Evolutionary conservation across 2,888 invertebrate species (phyloP), one percentile per base, ranked within the genome.

Genomic region (Ochropleura leucogaster): DNA sequence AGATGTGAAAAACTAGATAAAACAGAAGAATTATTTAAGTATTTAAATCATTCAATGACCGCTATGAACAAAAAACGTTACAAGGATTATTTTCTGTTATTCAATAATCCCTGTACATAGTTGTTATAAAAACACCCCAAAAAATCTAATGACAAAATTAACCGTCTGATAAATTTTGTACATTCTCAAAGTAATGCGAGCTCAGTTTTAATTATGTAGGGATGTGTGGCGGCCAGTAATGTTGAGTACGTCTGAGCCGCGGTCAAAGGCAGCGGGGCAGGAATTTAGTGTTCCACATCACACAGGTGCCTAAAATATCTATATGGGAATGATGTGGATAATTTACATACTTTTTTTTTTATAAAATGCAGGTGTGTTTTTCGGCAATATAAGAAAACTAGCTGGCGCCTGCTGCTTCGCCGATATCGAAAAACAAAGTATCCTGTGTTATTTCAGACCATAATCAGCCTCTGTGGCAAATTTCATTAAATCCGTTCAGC

Each of bases 181-280:
- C 30, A 49, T 79, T 64, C 49, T 9, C 66, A 64, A 68, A 74
- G 68, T 74, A 77, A 74, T 72, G 46, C 55, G 49, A 49, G 20
- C 68, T 68, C 71, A 65, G 75, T 86, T 84, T 84, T 75, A 75
- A 84, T 80, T 65, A 84, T 75, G 70, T 74, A 30, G 55, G 68
- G 68, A 74, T 63, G 74, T 71, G 57, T 57, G 59, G 16, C 18
- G 44, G 60, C 12, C 7, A 55, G 68, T 80, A 80, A 77, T 84
- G 73, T 65, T 4, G 55, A 44, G 60, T 53, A n/a, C 30, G 62
- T 60, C 55, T 62, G 55, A 62, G 42, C 42, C 51, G 57, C 51
- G 77, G 77, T 77, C 81, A 86, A 80, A 84, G 71, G 71, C 53
- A 63, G 66, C 47, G 6, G 67, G 10, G 18, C 66, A 64, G 77